phyloP scores from a whole-genome alignment of 2,888 invertebrate genomes.

The Proisotoma minuta region DNA sequence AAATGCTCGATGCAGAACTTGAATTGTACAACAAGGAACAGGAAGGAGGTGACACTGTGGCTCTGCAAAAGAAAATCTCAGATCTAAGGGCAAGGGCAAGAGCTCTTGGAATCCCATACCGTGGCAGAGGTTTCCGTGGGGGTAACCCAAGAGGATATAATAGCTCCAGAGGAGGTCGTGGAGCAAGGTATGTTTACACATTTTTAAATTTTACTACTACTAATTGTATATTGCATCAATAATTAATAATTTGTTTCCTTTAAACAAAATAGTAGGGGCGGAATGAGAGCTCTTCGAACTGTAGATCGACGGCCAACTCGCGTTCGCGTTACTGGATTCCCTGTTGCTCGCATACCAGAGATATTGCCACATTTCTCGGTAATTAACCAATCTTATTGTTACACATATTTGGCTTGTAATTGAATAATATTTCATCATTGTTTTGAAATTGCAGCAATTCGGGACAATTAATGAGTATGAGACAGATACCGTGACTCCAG shows the following conservation, averaged over 20 bases:
- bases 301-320: slow-evolving; percentile 84
- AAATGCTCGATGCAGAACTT: slow-evolving; percentile 83
- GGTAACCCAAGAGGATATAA: slow-evolving; percentile 43
- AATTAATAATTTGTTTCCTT: not conserved
- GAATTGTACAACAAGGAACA: slow-evolving; percentile 85
- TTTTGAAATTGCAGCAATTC: slow-evolving; percentile 62
- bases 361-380: slow-evolving; percentile 80
- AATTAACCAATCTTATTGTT: slow-evolving; percentile 49
- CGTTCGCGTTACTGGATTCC: slow-evolving; percentile 80
- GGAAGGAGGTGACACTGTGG: slow-evolving; percentile 79
- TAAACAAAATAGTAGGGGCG: not conserved
- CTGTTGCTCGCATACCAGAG: slow-evolving; percentile 73
- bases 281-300: slow-evolving; percentile 50
- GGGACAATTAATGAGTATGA: slow-evolving; percentile 81
- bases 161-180: slow-evolving; percentile 41
- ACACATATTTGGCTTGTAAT: not conserved
- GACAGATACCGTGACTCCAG: slow-evolving; percentile 69
- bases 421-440: slow-evolving; percentile 14
- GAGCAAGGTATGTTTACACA: slow-evolving; percentile 14
- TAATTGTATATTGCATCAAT: too few species aligned
- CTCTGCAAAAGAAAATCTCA: slow-evolving; percentile 68
- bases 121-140: slow-evolving; percentile 46
- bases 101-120: slow-evolving; percentile 49
- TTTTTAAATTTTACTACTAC: too few species aligned
- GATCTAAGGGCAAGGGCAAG: slow-evolving; percentile 61